These are phyloP conservation scores for Lasiurus borealis DNA, from an alignment of 2,113 vertebrate genomes.

Conservation along the genomic window DNA sequence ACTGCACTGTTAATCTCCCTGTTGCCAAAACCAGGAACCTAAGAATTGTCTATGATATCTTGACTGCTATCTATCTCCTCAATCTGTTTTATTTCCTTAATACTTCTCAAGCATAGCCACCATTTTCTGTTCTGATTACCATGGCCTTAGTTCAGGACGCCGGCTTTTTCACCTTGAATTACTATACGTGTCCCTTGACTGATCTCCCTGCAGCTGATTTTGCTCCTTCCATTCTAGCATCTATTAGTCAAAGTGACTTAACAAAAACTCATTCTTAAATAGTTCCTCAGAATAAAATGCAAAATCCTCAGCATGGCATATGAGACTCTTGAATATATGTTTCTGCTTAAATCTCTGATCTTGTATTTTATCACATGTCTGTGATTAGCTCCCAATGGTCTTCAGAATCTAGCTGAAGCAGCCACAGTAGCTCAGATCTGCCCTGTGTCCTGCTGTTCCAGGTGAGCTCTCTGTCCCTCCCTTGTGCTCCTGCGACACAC, in stretches of 20 bases:
- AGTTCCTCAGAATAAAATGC: not conserved
- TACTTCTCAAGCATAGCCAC: not conserved
- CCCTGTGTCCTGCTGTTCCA: not conserved
- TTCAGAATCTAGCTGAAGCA: not conserved
- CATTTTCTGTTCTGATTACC: not conserved
- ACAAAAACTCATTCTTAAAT: not conserved
- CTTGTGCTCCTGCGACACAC: not conserved
- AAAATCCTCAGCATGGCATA: not conserved
- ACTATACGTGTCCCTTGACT: not conserved
- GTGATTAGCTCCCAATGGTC: too few relatives aligned
- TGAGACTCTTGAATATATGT: not conserved
- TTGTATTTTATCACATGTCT: not conserved
- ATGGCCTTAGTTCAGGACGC: not conserved
- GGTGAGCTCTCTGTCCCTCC: not conserved
- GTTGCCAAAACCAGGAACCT: not conserved
- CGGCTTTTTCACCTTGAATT: not conserved
- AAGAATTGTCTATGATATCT: not conserved
- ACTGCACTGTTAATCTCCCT: not conserved
- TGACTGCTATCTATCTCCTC: not conserved
- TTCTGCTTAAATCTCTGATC: not conserved
- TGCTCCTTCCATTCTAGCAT: not conserved
- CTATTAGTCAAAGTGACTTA: not conserved
- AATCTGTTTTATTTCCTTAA: not conserved
- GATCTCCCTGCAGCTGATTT: not conserved
- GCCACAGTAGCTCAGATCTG: fast-evolving